Evolutionary conservation across 2,797 vertebrate genomes (phyloP), one percentile per base, ranked within the genome.

Genomic region (Oophaga sylvatica): DNA sequence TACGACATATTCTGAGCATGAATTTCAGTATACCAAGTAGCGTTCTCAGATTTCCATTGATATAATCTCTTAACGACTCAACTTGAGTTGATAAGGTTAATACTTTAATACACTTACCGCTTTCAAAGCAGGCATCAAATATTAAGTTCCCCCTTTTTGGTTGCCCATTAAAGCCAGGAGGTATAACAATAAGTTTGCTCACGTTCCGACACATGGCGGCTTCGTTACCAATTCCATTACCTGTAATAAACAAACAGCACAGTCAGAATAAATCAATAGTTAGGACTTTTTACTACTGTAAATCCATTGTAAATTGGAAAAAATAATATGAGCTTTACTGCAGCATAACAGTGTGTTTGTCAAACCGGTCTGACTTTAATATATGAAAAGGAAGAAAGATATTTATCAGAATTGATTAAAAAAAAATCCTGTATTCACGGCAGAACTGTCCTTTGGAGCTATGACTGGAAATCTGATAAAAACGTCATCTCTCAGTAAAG

Each of bases 91-190:
- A 67, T 29, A 68, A 6, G 67, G 67, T 16, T 68, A 68, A 68
- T 15, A 16, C 67, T 31, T 68, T 29, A 29, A 16, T 68, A 45
- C 0, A 95, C 97, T 98, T 92, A 99, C 98, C 98, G 85, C 98
- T 99, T 93, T 99, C 98, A 94, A 99, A 99, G 92, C 97, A 99
- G 91, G 98, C 97, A 90, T 99, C 98, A 93, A 99, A 99, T 80
- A 97, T 90, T 90, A 99, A 96, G 92, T 99, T 97, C 92, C 98
- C 98, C 94, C 96, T 99, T 85, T 95, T 96, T 70, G 94, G 94
- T 11, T 92, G 92, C 90, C 97, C 98, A 77, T 93, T 92, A 90
- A 96, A 96, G 83, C 96, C 97, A 88, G 93, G 91, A 88, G 97
- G 97, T 89, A 95, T 93, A 91, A 97, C 95, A 8, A 90, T 87